Evolutionary conservation across 2,888 invertebrate genomes (phyloP).

Genomic region (Zaprionus lineosus): DNA sequence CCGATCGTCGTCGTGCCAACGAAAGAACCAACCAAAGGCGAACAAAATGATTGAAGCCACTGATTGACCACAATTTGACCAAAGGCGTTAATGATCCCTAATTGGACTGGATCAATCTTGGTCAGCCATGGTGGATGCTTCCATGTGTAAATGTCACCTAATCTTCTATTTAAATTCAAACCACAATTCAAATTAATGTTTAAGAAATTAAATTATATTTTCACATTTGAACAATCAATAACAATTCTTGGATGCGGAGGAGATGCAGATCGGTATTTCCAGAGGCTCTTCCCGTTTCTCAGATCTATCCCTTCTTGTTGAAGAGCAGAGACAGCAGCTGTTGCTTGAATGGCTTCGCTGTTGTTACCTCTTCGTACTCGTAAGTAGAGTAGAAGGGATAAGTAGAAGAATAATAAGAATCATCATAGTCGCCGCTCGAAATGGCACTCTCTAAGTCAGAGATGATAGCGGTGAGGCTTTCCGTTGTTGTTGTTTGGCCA

Average conservation of each 20-base stretch:
- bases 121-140: slow-evolving; percentile 1
- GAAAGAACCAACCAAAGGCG: slow-evolving; percentile 3
- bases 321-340: slow-evolving; percentile 61
- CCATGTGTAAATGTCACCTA: slow-evolving; percentile 38
- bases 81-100: slow-evolving; percentile 49
- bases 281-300: not conserved
- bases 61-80: slow-evolving; percentile 39
- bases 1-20: slow-evolving; percentile 28
- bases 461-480: not conserved
- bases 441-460: not conserved
- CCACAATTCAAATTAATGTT: slow-evolving; percentile 20
- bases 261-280: not conserved
- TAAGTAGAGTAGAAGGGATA: no score
- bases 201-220: slow-evolving; percentile 43
- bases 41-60: no score
- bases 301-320: slow-evolving; percentile 60
- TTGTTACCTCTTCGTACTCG: slow-evolving; percentile 9
- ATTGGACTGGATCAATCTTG: slow-evolving; percentile 3
- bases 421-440: not conserved
- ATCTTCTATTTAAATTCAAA: not conserved
- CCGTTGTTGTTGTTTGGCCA: not conserved
- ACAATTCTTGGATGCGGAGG: slow-evolving; percentile 14
- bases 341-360: slow-evolving; percentile 58
- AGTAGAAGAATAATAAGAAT: not conserved
- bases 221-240: slow-evolving; percentile 57